Evolutionary conservation across 64 coral and sea anemone genomes (phyloP).

Genomic region (Stylophora pistillata): DNA sequence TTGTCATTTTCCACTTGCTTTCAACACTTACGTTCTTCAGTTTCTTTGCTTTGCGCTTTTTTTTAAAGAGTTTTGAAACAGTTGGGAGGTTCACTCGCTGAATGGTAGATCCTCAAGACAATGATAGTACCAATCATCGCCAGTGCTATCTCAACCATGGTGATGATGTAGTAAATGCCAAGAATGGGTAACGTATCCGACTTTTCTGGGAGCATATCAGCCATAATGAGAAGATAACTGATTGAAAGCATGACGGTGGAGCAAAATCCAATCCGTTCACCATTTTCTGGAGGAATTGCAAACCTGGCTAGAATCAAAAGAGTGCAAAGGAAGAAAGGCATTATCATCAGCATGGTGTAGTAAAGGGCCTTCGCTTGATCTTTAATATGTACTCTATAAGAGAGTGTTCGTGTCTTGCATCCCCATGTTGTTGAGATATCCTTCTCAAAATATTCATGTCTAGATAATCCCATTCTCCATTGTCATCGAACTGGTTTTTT

Average conservation of each 20-base stretch:
- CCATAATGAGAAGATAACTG: constrained; percentile 53
- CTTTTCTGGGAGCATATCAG: constrained; percentile 66
- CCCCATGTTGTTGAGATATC: no score
- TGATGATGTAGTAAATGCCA: constrained; percentile 48
- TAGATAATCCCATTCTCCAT: constrained; percentile 57
- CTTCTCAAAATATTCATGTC: background rate
- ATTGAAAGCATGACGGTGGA: constrained; percentile 62
- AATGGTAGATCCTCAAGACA: constrained; percentile 62
- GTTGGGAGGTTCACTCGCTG: background rate
- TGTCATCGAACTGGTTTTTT: background rate
- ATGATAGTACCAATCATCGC: constrained; percentile 50
- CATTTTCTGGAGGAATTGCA: constrained; percentile 64
- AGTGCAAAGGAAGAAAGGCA: constrained; percentile 50
- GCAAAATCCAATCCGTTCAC: constrained; percentile 63
- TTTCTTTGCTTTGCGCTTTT: background rate
- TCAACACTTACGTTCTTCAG: background rate
- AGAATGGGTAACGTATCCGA: constrained; percentile 59
- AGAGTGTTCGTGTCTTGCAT: background rate
- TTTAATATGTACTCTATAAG: background rate
- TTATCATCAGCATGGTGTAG: constrained; percentile 52
- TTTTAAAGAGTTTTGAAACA: background rate
- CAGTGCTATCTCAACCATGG: constrained; percentile 41
- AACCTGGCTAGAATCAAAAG: constrained; percentile 57
- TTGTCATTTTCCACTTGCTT: background rate
- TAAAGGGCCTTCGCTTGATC: constrained; percentile 49